Percentiles rank a stretch among this genome's conserved stretches.
These are phyloP conservation scores for Dendronephthya gigantea DNA, from an alignment of 64 coral and sea anemone genomes.

Conservation along the genomic window DNA sequence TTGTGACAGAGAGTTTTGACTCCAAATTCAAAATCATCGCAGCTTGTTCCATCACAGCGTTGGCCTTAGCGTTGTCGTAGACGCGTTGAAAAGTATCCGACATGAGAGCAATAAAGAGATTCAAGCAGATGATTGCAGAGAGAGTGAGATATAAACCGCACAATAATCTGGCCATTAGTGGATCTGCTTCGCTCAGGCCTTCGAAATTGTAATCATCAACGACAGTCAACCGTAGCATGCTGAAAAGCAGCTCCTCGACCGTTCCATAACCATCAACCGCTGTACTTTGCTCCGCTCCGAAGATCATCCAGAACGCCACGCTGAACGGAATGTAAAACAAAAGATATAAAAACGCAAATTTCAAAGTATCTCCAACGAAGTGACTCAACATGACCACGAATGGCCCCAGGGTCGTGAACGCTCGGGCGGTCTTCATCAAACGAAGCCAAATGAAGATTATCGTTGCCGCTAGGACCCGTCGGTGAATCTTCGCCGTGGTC, in stretches of 20 bases:
- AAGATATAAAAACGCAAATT: conserved; percentile 76
- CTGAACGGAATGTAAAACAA: conserved; percentile 82
- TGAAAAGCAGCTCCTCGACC: conserved; percentile 61
- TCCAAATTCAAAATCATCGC: conserved; percentile 57
- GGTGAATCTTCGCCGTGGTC: conserved; percentile 32
- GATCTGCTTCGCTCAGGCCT: conserved; percentile 45
- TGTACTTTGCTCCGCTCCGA: conserved; percentile 20
- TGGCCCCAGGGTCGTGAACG: conserved; percentile 64
- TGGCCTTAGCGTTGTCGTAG: conserved; percentile 95
- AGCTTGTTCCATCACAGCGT: conserved; percentile 89
- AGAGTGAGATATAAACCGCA: conserved; percentile 84
- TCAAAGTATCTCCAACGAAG: conserved; percentile 63
- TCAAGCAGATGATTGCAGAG: conserved; percentile 73
- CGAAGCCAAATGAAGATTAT: conserved; percentile 72
- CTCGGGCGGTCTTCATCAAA: conserved; percentile 70
- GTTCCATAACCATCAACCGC: conserved; percentile 52
- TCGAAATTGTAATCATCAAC: conserved; percentile 95
- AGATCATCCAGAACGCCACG: conserved; percentile 98
- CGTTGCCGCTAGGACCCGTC: conserved; percentile 66
- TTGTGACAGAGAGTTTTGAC: conserved; percentile 48
- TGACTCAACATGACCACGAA: conserved; percentile 91
- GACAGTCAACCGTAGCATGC: conserved; percentile 89
- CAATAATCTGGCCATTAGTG: conserved; percentile 80
- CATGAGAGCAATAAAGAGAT: conserved; percentile 93
- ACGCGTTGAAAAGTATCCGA: conserved; percentile 92